Evolutionary conservation across 23 tunicate genomes (phyloP).

Genomic region (Botrylloides violaceus): DNA sequence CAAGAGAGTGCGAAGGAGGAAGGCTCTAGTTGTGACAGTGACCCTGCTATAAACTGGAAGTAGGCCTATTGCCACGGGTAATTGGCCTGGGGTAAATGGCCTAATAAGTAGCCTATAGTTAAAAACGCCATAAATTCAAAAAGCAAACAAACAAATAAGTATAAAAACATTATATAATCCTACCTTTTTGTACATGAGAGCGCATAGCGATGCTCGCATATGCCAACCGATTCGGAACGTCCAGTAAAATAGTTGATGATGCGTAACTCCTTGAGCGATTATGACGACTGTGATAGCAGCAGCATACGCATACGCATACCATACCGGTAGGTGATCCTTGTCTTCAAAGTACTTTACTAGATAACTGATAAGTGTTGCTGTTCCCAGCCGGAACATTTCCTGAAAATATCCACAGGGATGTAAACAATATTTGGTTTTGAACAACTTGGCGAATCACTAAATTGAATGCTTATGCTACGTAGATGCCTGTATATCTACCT

Average conservation of each 20-base stretch:
- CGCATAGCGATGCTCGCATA: constrained; percentile 43
- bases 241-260: constrained; percentile 12
- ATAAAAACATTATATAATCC: neutral
- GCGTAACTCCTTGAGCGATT: constrained; percentile 1
- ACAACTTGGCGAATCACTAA: neutral
- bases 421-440: neutral
- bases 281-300: constrained; percentile 22
- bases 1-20: constrained; percentile 39
- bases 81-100: neutral
- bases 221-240: constrained; percentile 62
- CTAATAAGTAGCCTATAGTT: too few species aligned
- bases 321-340: neutral
- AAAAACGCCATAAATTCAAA: neutral
- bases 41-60: too few species aligned
- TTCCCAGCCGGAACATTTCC: neutral
- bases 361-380: neutral
- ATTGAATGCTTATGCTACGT: too few species aligned
- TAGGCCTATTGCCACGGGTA: too few species aligned
- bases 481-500: neutral
- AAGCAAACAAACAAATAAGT: neutral
- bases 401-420: neutral
- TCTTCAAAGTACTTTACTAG: constrained; percentile 12
- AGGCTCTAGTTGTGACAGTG: constrained; percentile 62
- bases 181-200: constrained; percentile 92
- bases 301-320: constrained; percentile 58